Percentiles rank a stretch among this genome's conserved stretches.
These are phyloP conservation scores for Apostichopus californicus DNA, from an alignment of 35 echinoderm and acorn worm genomes.

Conservation along the genomic window DNA sequence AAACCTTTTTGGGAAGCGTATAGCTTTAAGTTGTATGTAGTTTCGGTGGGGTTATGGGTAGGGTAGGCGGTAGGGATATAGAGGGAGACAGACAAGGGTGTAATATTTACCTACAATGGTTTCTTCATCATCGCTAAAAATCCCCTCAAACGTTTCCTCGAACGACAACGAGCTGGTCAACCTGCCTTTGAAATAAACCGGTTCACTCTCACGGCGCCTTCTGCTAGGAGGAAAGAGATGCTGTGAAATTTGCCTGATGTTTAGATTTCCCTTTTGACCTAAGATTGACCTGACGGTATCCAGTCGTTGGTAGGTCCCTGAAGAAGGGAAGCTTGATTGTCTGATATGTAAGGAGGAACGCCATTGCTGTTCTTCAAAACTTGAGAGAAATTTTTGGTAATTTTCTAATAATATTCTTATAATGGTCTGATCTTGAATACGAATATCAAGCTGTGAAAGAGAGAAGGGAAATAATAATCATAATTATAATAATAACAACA, in stretches of 20 bases:
- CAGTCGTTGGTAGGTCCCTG: background rate
- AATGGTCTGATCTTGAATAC: background rate
- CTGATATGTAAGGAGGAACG: background rate
- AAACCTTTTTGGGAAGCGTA: too few species aligned
- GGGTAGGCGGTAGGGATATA: too few species aligned
- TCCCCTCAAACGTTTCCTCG: background rate
- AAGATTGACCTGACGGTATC: background rate
- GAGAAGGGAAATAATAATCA: too few species aligned
- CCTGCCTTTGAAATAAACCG: background rate
- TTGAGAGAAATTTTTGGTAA: background rate
- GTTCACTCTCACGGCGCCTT: constrained; percentile 32
- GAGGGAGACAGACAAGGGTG: too few species aligned
- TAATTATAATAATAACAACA: too few species aligned
- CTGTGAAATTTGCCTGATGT: constrained; percentile 29
- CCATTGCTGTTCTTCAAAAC: background rate
- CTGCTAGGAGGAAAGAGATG: background rate
- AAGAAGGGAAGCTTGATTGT: background rate
- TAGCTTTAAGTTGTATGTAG: too few species aligned
- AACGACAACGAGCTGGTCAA: background rate
- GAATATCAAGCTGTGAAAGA: background rate
- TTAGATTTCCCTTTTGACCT: background rate
- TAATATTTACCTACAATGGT: background rate
- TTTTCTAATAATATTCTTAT: background rate
- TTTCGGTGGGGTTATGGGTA: too few species aligned
- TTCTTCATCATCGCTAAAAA: constrained; percentile 21